Evolutionary conservation across 2,797 vertebrate genomes (phyloP).

Genomic region (Mormyrops boulengeri): DNA sequence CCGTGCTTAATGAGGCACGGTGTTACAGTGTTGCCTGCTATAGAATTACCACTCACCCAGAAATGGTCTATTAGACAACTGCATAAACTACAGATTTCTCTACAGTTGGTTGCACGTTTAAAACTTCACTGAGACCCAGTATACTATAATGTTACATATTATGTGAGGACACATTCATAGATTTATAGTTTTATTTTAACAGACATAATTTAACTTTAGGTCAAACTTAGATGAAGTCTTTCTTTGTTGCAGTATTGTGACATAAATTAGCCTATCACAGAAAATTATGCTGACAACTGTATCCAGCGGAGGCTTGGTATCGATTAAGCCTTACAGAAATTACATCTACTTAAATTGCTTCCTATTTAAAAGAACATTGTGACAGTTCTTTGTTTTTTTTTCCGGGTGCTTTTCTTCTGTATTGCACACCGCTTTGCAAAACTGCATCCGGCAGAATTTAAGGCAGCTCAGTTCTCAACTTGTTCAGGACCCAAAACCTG

Average conservation of each 20-base stretch:
- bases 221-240: background rate
- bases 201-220: background rate
- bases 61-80: background rate
- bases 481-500: background rate
- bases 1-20: background rate
- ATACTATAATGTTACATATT: background rate
- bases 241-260: background rate
- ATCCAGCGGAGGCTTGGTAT: background rate
- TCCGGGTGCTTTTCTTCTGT: background rate
- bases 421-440: background rate
- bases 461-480: background rate
- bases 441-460: background rate
- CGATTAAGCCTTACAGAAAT: background rate
- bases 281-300: background rate
- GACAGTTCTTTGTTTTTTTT: background rate
- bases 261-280: background rate
- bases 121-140: background rate
- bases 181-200: background rate
- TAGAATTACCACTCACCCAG: background rate
- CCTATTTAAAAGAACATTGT: background rate
- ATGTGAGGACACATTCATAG: background rate
- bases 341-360: background rate
- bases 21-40: background rate
- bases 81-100: background rate
- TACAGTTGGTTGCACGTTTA: background rate